A percentile compares a stretch with the other conserved stretches of the same genome.
Evolutionary conservation across 1,140 invertebrate genomes (phyloP).

Genomic region (Harpegnathos saltator): DNA sequence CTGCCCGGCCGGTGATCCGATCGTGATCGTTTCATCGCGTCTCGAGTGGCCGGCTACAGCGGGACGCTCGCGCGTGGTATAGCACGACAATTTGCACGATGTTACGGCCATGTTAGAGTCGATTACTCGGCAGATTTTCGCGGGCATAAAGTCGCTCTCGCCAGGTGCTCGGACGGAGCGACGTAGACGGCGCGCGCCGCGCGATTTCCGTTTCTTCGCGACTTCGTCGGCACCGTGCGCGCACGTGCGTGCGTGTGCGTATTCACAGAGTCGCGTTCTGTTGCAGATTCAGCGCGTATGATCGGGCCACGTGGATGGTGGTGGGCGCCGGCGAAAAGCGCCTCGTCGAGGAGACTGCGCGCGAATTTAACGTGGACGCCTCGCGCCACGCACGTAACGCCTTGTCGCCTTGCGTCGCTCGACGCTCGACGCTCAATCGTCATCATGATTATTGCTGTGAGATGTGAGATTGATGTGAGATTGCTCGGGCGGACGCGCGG

Average conservation of each 20-base stretch:
- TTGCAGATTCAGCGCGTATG: not conserved
- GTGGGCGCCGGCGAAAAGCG: too few relatives aligned
- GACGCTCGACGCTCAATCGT: too few relatives aligned
- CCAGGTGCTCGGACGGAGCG: constrained; percentile 17
- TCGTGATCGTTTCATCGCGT: constrained; percentile 62
- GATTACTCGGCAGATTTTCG: constrained; percentile 58
- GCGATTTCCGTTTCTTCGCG: constrained; percentile 34
- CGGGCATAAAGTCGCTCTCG: constrained; percentile 55
- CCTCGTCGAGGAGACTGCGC: too few relatives aligned
- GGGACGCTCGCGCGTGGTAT: constrained; percentile 29
- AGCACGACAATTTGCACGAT: constrained; percentile 57
- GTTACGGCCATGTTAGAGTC: constrained; percentile 56
- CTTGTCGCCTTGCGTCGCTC: too few relatives aligned
- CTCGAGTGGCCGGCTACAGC: constrained; percentile 33
- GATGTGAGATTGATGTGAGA: too few relatives aligned
- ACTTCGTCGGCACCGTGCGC: constrained; percentile 7
- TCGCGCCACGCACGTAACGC: too few relatives aligned
- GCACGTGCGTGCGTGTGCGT: too few relatives aligned
- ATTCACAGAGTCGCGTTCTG: constrained; percentile 24
- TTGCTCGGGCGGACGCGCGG: too few relatives aligned
- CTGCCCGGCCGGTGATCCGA: constrained; percentile 61
- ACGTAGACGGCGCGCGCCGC: not conserved
- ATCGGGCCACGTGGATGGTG: not conserved
- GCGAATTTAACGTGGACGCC: too few relatives aligned
- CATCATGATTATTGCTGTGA: too few relatives aligned